These are phyloP conservation scores for Netelia melanura DNA, from an alignment of 2,888 invertebrate genomes.

Conservation along the genomic window DNA sequence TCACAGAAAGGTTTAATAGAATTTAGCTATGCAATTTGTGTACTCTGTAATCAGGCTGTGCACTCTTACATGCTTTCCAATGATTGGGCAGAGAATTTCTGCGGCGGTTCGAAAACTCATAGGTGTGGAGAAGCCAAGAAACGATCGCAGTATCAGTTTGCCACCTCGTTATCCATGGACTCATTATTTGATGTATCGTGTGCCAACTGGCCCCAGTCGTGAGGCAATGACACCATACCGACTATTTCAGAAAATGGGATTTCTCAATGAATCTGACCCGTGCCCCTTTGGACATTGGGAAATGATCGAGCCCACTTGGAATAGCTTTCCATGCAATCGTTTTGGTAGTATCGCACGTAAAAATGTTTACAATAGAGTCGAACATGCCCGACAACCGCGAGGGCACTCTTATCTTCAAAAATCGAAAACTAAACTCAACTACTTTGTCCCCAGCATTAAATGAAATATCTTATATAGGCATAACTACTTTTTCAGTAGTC, in stretches of 20 bases:
- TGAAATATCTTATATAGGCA: conserved; percentile 3
- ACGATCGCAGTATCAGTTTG: conserved; percentile 84
- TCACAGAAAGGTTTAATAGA: conserved; percentile 65
- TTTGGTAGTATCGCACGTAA: conserved; percentile 66
- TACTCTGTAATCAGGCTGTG: not conserved
- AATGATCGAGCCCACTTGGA: conserved; percentile 63
- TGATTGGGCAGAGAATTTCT: conserved; percentile 74
- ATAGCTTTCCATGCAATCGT: conserved; percentile 62
- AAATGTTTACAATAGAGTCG: conserved; percentile 48
- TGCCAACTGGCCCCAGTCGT: conserved; percentile 86
- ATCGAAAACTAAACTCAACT: conserved; percentile 43
- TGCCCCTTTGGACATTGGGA: conserved; percentile 86
- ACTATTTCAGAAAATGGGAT: conserved; percentile 86
- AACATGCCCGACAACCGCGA: conserved; percentile 56
- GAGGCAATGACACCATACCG: conserved; percentile 85
- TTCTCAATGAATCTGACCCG: conserved; percentile 84
- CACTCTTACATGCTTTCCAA: not conserved
- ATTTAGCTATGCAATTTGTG: not conserved
- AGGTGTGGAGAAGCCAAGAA: conserved; percentile 84
- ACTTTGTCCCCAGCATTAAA: conserved; percentile 46
- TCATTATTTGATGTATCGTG: conserved; percentile 86
- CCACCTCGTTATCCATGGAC: conserved; percentile 85
- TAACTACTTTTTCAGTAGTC: not conserved
- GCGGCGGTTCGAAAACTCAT: conserved; percentile 84
- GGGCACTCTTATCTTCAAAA: conserved; percentile 55